phyloP scores from a whole-genome alignment of 2,888 invertebrate genomes.

The Apotomis betuletana region DNA sequence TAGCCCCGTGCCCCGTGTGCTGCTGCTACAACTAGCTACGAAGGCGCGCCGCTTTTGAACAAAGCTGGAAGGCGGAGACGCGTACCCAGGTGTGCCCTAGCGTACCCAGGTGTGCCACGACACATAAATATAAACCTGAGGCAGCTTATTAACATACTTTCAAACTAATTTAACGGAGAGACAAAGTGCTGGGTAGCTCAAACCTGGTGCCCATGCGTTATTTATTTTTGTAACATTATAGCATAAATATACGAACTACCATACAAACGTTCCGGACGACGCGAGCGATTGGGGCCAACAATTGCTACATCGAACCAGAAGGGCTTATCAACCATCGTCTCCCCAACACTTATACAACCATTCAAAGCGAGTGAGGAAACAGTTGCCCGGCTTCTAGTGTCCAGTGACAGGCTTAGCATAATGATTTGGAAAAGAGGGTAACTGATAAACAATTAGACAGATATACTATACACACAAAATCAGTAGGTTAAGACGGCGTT shows the following conservation, averaged over 20 bases:
- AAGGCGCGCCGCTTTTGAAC: too few relatives aligned
- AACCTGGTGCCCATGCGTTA: too few relatives aligned
- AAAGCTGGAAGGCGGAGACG: too few relatives aligned
- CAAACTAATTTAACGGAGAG: too few relatives aligned
- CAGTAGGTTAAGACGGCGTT: background rate
- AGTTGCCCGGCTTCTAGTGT: constrained; percentile 48
- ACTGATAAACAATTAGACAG: constrained; percentile 11
- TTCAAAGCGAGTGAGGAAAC: background rate
- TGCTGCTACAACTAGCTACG: too few relatives aligned
- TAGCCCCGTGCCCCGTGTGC: too few relatives aligned
- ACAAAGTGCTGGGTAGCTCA: too few relatives aligned
- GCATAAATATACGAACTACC: background rate
- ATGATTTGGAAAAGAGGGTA: constrained; percentile 37
- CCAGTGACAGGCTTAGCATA: constrained; percentile 44
- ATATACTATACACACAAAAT: background rate
- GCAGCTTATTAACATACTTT: too few relatives aligned
- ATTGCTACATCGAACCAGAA: background rate
- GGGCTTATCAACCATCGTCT: background rate
- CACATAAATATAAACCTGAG: too few relatives aligned
- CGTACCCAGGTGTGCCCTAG: too few relatives aligned
- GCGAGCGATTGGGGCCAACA: constrained; percentile 27
- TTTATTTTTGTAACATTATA: too few relatives aligned
- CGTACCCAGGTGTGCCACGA: too few relatives aligned
- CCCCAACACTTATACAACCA: background rate
- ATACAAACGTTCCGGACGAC: constrained; percentile 23